These are phyloP conservation scores for Bedellia somnulentella DNA, from an alignment of 2,888 invertebrate species.

Conservation along the genomic window DNA sequence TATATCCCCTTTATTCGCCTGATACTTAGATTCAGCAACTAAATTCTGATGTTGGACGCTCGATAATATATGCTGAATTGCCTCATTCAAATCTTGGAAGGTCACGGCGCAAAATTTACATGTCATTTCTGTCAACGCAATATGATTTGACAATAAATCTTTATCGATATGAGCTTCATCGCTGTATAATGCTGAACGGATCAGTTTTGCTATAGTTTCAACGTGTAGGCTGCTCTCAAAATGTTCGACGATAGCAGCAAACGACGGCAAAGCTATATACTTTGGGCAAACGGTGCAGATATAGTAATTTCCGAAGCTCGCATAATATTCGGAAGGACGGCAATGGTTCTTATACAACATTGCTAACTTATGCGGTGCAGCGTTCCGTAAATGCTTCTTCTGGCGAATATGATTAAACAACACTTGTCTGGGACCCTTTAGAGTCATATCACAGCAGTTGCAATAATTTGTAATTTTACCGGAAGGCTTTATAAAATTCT, in stretches of 20 bases:
- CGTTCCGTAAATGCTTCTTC: constrained; percentile 48
- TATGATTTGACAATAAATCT: constrained; percentile 22
- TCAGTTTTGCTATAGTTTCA: constrained; percentile 30
- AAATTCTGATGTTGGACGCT: constrained; percentile 31
- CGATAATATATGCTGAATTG: constrained; percentile 28
- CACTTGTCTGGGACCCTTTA: constrained; percentile 47
- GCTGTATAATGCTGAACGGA: constrained; percentile 26
- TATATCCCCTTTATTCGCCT: constrained; percentile 32
- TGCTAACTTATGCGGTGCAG: constrained; percentile 37
- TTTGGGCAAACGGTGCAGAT: constrained; percentile 38
- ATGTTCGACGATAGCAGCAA: constrained; percentile 42
- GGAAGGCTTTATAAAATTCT: constrained; percentile 46
- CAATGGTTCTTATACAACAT: constrained; percentile 42
- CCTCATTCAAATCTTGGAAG: constrained; percentile 23
- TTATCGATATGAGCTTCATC: constrained; percentile 18
- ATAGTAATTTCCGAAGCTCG: constrained; percentile 49
- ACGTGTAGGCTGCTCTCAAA: constrained; percentile 37
- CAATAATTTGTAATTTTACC: constrained; percentile 47
- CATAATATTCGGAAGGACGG: constrained; percentile 42
- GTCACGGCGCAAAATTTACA: constrained; percentile 28
- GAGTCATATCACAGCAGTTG: constrained; percentile 43
- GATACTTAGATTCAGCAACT: constrained; percentile 22
- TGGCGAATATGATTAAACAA: constrained; percentile 50
- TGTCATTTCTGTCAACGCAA: constrained; percentile 18
- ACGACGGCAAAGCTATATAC: constrained; percentile 35